Base-by-base conservation (phyloP, 2,797 vertebrate species). In the Sebastes reedi region DNA sequence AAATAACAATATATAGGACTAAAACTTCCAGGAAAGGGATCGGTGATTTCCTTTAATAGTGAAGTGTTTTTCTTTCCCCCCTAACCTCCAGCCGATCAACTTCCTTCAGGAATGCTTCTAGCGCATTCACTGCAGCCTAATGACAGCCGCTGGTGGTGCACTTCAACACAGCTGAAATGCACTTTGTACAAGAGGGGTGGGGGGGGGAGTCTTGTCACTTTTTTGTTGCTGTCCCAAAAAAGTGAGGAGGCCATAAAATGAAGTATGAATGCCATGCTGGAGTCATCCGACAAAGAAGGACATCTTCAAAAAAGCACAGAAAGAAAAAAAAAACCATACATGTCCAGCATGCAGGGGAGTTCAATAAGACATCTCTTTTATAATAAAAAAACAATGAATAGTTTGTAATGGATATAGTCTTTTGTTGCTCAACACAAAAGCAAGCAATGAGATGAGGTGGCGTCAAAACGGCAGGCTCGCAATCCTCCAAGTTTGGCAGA, bases 311-410 rank as follows among this genome's bases (percentile, higher is more conserved):
- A 46, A 46, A 46, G 96, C 97, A 96, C 95, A 92, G 64, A 75
- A 88, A 87, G 58, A 36, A 39, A 92, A 92, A 89, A 87, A 95
- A 96, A 96, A 95, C 97, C 98, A 1, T 98, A 97, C 98, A 99
- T 99, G 98, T 97, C 98, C 98, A 99, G 98, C 98, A 99, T 99
- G 98, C 98, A 99, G 96, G 97, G 92, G 93, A 96, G 95, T 96
- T 96, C 96, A 97, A 97, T 96, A 96, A 96, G 97, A 96, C 89
- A 96, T 98, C 95, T 98, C 93, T 97, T 96, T 95, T 91, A 84
- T 39, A 39, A 39, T 39, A 95, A 55, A 56, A 36, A 96, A 92
- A 87, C 94, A 95, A 96, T 96, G 96, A 95, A 96, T 80, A 87
- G 87, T 97, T 92, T 84, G 84, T 96, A 92, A 97, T 97, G 96